Percentiles rank a stretch among this genome's conserved stretches.
These are phyloP conservation scores for Charanyca ferruginea DNA, from an alignment of 2,888 invertebrate genomes.

Conservation along the genomic window DNA sequence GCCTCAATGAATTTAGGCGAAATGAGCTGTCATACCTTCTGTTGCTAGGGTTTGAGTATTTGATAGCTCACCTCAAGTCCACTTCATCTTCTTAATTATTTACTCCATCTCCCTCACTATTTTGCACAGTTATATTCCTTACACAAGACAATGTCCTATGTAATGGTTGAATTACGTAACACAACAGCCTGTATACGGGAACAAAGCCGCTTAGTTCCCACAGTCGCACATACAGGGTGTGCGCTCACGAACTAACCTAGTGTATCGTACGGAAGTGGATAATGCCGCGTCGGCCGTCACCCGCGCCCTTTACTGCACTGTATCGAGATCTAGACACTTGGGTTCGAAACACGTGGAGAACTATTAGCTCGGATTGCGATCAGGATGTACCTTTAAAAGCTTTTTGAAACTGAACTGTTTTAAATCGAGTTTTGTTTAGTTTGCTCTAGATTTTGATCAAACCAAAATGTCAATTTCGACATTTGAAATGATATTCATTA, in stretches of 20 bases:
- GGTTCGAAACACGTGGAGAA: conserved; percentile 68
- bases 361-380: conserved; percentile 64
- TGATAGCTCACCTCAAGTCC: too few relatives aligned
- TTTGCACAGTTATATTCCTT: conserved; percentile 18
- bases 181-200: conserved; percentile 76
- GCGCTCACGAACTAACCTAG: conserved; percentile 88
- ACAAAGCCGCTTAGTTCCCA: conserved; percentile 86
- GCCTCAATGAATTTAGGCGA: too few relatives aligned
- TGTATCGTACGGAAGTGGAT: conserved; percentile 87
- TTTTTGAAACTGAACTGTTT: conserved; percentile 30
- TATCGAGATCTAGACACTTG: conserved; percentile 79
- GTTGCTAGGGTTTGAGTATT: too few relatives aligned
- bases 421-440: conserved; percentile 1
- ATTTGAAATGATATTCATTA: not conserved
- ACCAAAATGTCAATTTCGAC: not conserved
- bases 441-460: conserved; percentile 25
- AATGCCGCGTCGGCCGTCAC: conserved; percentile 85
- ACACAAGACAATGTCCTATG: conserved; percentile 35
- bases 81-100: not conserved
- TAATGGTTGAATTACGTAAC: conserved; percentile 53
- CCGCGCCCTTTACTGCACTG: conserved; percentile 85
- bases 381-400: conserved; percentile 47
- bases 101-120: not conserved
- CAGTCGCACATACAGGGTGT: conserved; percentile 88
- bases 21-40: too few relatives aligned